A percentile compares a stretch with the other conserved stretches of the same genome.
Evolutionary conservation across 2,113 vertebrate species (phyloP).

Genomic region (Percopsis transmontana): DNA sequence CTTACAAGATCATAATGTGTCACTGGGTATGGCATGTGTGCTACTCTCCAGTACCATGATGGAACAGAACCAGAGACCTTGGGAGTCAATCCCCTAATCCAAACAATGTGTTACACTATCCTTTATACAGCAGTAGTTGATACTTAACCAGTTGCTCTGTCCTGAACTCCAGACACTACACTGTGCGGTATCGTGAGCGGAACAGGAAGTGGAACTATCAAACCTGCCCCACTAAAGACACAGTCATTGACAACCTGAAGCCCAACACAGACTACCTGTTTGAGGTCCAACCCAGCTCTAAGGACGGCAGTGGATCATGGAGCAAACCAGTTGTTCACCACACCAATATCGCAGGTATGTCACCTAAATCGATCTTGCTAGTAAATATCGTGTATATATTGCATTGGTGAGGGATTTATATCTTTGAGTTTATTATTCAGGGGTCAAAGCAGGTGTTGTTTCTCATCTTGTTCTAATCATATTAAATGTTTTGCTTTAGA

Average conservation of each 20-base stretch:
- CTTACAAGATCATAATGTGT: too few relatives aligned
- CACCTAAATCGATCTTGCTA: not conserved
- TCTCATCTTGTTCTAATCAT: constrained; percentile 8
- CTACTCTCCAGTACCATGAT: not conserved
- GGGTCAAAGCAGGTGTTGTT: not conserved
- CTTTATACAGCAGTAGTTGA: too few relatives aligned
- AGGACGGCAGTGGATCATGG: constrained; percentile 82
- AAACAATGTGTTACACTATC: not conserved
- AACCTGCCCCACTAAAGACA: constrained; percentile 90
- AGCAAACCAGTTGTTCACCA: constrained; percentile 88
- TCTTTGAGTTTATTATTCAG: constrained; percentile 13
- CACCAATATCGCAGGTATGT: constrained; percentile 48
- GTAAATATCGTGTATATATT: not conserved
- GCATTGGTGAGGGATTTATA: not conserved
- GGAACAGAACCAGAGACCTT: not conserved
- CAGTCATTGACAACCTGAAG: constrained; percentile 90
- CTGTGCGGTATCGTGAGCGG: constrained; percentile 93
- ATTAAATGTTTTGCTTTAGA: constrained; percentile 28
- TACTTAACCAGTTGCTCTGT: constrained; percentile 11
- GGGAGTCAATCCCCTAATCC: not conserved
- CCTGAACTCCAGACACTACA: constrained; percentile 84
- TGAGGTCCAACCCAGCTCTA: constrained; percentile 86
- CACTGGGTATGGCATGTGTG: too few relatives aligned
- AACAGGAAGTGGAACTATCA: constrained; percentile 94
- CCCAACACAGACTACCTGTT: constrained; percentile 92